Evolutionary conservation across 2,888 invertebrate species (phyloP).

Genomic region (Ceramica pisi): DNA sequence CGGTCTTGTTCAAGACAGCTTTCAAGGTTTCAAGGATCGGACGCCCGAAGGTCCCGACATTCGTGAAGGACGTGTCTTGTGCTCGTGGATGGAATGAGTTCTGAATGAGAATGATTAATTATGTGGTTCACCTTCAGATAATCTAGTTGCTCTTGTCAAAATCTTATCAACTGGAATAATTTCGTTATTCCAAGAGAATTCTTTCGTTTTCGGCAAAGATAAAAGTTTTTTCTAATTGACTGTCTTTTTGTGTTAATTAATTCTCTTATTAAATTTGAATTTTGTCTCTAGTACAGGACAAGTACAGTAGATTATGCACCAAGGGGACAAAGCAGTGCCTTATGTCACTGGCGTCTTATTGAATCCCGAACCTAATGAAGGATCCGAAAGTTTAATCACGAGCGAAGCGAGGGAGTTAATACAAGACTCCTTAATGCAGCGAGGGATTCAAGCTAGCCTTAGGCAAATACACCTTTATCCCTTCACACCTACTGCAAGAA

Average conservation of each 20-base stretch:
- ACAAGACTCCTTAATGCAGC: no score
- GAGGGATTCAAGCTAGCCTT: no score
- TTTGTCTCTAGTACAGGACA: no score
- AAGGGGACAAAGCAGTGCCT: no score
- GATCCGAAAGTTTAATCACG: no score
- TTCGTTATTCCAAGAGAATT: slow-evolving; percentile 32
- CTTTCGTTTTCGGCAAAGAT: slow-evolving; percentile 12
- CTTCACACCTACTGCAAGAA: no score
- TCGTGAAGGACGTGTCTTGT: slow-evolving; percentile 69
- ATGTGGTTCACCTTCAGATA: slow-evolving; percentile 63
- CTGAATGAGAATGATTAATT: slow-evolving; percentile 71
- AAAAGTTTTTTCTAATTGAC: slow-evolving; percentile 10
- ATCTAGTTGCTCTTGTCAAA: slow-evolving; percentile 42
- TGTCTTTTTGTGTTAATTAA: slow-evolving; percentile 10
- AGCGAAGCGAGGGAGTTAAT: no score
- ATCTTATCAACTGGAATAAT: slow-evolving; percentile 52
- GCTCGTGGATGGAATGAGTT: slow-evolving; percentile 65
- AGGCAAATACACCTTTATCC: no score
- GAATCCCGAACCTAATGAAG: no score
- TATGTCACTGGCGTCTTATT: no score
- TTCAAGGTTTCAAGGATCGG: slow-evolving; percentile 70
- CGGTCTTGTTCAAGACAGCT: slow-evolving; percentile 53
- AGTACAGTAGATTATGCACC: no score
- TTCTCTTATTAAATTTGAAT: no score
- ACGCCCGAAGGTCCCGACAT: slow-evolving; percentile 72